phyloP scores from a whole-genome alignment of 2,113 vertebrate species.

The Pseudonaja textilis region DNA sequence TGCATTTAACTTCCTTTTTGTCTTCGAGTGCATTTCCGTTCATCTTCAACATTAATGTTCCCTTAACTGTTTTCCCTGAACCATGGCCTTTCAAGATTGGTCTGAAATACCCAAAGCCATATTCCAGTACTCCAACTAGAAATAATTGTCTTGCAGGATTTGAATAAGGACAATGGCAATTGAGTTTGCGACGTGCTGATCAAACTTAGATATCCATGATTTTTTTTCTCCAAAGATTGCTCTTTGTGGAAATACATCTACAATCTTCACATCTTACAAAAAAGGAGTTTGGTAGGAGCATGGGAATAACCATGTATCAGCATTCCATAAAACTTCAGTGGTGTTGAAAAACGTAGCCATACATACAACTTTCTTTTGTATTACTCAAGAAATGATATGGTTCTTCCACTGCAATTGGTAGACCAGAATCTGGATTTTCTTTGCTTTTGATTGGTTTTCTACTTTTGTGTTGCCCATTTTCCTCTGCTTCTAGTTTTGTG shows the following conservation, averaged over 20 bases:
- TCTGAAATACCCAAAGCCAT: neutral
- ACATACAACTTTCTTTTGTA: neutral
- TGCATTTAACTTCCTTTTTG: neutral
- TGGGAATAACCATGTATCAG: neutral
- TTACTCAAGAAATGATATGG: neutral
- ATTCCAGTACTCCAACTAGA: neutral
- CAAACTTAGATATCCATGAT: neutral
- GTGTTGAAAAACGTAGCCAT: neutral
- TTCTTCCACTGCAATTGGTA: neutral
- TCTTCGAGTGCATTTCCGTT: neutral
- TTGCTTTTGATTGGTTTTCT: fast-evolving
- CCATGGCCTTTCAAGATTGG: neutral
- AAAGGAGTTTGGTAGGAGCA: neutral
- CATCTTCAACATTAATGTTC: neutral
- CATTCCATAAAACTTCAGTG: neutral
- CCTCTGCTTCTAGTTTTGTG: neutral
- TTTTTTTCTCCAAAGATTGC: neutral
- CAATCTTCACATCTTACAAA: neutral
- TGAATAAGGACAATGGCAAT: neutral
- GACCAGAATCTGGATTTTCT: neutral
- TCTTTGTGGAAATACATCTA: neutral
- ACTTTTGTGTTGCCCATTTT: neutral
- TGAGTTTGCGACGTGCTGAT: neutral
- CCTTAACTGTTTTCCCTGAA: neutral
- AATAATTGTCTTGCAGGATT: neutral